A percentile compares a stretch with the other conserved stretches of the same genome.
These are phyloP conservation scores for Xanthia icteritia DNA, from an alignment of 2,888 invertebrate species.

Conservation along the genomic window DNA sequence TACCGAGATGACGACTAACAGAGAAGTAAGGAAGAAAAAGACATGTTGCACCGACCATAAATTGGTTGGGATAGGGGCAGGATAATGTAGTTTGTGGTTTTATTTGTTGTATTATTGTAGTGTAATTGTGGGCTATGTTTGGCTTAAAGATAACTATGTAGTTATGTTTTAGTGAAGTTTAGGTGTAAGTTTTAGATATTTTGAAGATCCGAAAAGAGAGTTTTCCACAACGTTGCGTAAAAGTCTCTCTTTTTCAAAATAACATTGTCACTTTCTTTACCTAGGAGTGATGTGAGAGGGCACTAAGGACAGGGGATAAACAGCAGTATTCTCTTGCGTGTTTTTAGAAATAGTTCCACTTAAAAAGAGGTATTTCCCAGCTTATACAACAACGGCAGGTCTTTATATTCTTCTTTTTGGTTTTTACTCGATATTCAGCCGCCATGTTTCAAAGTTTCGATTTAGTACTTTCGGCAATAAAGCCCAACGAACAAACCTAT, in stretches of 20 bases:
- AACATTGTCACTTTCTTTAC: not conserved
- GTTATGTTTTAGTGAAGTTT: not conserved
- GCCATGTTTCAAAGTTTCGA: conserved; percentile 14
- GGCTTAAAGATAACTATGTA: not conserved
- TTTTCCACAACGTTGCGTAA: not conserved
- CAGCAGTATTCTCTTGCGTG: not conserved
- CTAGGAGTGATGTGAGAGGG: not conserved
- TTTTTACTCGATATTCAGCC: not conserved
- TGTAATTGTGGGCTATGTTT: not conserved
- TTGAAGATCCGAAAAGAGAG: not conserved
- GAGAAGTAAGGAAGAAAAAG: too few species aligned
- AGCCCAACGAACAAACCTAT: conserved; percentile 27
- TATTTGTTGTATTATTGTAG: conserved; percentile 3
- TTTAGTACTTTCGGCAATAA: conserved; percentile 46
- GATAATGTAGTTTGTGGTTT: not conserved
- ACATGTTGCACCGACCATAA: not conserved
- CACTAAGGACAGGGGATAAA: not conserved
- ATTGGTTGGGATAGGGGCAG: too few species aligned
- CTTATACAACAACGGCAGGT: too few species aligned
- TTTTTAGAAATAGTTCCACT: not conserved
- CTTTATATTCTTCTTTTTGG: not conserved
- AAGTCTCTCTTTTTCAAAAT: not conserved
- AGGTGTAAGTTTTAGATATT: not conserved
- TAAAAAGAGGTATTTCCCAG: not conserved
- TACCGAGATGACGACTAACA: not conserved